Percentiles rank a stretch among this genome's conserved stretches.
These are phyloP conservation scores for Corythaeola cristata DNA, from an alignment of 2,113 vertebrate species.

Conservation along the genomic window DNA sequence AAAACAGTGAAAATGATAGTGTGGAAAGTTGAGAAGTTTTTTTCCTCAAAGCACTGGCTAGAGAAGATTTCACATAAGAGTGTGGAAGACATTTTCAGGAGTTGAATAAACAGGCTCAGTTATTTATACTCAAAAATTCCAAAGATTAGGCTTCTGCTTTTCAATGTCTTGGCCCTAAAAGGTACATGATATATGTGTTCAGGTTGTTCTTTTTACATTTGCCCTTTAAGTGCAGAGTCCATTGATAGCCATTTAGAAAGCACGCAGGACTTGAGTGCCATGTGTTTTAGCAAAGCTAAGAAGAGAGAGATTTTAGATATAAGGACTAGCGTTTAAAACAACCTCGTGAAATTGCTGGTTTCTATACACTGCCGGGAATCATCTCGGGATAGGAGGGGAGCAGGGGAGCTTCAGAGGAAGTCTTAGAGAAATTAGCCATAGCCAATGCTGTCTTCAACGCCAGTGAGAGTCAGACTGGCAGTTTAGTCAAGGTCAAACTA, in stretches of 20 bases:
- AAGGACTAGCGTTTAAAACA: background rate
- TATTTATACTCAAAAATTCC: conserved; percentile 54
- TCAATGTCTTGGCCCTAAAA: conserved; percentile 29
- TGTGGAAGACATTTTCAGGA: background rate
- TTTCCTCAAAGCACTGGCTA: background rate
- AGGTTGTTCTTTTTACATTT: background rate
- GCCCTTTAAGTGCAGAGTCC: conserved; percentile 1
- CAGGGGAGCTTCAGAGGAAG: background rate
- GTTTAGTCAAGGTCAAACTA: background rate
- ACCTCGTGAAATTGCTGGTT: background rate
- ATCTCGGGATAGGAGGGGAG: accelerated
- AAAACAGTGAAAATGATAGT: background rate
- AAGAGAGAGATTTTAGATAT: background rate
- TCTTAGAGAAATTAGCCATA: background rate
- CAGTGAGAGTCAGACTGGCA: background rate
- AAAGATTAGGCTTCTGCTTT: conserved; percentile 47
- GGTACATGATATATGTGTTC: background rate
- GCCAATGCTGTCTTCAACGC: background rate
- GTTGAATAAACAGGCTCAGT: conserved; percentile 16
- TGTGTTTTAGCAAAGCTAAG: conserved; percentile 32
- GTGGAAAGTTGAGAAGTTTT: background rate
- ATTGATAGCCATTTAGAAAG: conserved; percentile 21
- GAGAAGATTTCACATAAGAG: background rate
- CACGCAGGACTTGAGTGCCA: background rate
- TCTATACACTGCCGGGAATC: background rate